Percentiles rank a stretch among this genome's conserved stretches.
Evolutionary conservation across 2,113 vertebrate genomes (phyloP).

Genomic region (Sapayoa aenigma): DNA sequence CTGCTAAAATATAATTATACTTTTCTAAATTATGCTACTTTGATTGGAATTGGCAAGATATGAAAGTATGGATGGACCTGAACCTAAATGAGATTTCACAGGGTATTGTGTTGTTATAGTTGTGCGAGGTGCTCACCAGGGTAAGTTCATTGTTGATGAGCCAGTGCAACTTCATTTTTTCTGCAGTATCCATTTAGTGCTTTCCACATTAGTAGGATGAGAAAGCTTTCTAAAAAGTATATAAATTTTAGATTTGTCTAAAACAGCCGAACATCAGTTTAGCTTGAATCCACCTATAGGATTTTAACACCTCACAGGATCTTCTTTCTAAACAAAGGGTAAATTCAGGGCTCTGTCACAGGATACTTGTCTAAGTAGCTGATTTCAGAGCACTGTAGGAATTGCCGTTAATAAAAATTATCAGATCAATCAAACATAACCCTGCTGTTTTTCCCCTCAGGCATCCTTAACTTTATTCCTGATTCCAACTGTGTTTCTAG

Average conservation of each 20-base stretch:
- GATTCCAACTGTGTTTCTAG: neutral
- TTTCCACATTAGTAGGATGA: neutral
- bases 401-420: neutral
- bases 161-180: neutral
- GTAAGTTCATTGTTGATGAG: neutral
- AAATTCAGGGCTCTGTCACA: neutral
- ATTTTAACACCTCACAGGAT: neutral
- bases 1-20: neutral
- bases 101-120: neutral
- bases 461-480: neutral
- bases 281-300: neutral
- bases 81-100: neutral
- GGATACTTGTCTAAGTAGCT: neutral
- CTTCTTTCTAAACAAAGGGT: neutral
- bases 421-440: neutral
- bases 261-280: neutral
- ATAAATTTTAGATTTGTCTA: neutral
- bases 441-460: neutral
- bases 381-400: neutral
- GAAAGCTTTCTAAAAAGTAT: neutral
- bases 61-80: neutral
- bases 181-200: neutral
- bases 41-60: slow-evolving; percentile 1
- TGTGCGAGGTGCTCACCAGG: neutral
- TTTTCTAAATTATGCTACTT: slow-evolving; percentile 9